Evolutionary conservation across 2,888 invertebrate species (phyloP), one percentile per base, ranked within the genome.

Genomic region (Thera britannica): DNA sequence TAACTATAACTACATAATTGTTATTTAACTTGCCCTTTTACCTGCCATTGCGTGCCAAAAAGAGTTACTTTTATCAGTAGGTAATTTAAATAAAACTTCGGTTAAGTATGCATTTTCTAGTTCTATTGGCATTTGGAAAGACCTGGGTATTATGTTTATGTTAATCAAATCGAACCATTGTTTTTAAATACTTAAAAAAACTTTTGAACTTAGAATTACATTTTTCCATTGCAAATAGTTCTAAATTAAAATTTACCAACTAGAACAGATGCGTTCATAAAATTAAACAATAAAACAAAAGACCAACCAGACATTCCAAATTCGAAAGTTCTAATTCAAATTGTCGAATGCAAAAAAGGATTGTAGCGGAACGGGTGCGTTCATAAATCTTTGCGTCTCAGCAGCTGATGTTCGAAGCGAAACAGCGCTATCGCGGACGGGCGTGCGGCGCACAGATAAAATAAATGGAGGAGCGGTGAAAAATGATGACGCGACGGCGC

Each of bases 381-480:
- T 85, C 83, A 92, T 92, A 92, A 92, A 92, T 92, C 92, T 92
- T 87, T 76, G 79, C 85, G 86, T 90, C 91, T 90, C 90, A 90
- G 85, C 90, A 90, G 91, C 90, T 90, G 90, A 92, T 90, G 88
- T 88, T 82, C 81, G 87, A 88, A 89, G 86, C 88, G 89, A 90
- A 88, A 90, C 80, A 63, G 64, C 59, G 67, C 59, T 70, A 67
- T 67, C 78, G 82, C 83, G 86, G 87, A 83, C 87, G 84, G 85
- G 90, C 89, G 92, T 92, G 92, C 83, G 90, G 87, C 86, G 90
- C 88, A 82, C 90, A 90, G 93, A 93, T 93, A 93, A 93, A 92
- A 93, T 92, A 92, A 92, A 93, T 92, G 93, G 91, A 88, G 90
- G 84, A 87, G 82, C 87, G 79, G 89, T 93, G 93, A 93, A 93